Evolutionary conservation across 2,113 vertebrate species (phyloP).

Genomic region (Ranitomeya imitator): DNA sequence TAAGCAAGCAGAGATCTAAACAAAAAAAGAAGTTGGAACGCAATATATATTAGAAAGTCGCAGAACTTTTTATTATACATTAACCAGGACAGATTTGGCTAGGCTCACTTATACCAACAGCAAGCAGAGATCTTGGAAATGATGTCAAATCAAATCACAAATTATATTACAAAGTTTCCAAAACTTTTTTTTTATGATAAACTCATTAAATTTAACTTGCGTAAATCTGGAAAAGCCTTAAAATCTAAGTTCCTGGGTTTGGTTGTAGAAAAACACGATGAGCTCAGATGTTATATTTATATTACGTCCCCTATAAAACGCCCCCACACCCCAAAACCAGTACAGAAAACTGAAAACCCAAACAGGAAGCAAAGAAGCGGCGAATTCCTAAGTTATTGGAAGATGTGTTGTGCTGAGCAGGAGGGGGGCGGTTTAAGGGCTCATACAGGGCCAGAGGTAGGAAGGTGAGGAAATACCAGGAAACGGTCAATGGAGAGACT

Average conservation of each 20-base stretch:
- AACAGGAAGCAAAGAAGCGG: neutral
- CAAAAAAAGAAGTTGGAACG: too few species aligned
- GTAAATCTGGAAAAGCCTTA: neutral
- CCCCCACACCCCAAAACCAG: neutral
- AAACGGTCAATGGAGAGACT: neutral
- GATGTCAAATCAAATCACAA: neutral
- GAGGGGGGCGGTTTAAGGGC: neutral
- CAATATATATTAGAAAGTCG: too few species aligned
- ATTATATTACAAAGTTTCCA: neutral
- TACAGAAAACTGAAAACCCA: neutral
- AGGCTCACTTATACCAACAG: neutral
- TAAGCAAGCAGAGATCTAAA: too few species aligned
- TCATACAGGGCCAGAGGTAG: neutral
- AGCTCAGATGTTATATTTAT: neutral
- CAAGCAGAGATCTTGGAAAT: neutral
- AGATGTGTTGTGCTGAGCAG: neutral
- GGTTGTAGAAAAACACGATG: neutral
- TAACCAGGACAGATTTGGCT: neutral
- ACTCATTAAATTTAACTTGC: neutral
- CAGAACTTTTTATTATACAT: too few species aligned
- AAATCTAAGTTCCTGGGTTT: neutral
- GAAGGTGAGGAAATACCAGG: neutral
- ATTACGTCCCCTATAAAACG: neutral
- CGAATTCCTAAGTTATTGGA: neutral
- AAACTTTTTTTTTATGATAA: neutral